Base-by-base conservation (phyloP, 2,888 invertebrate species). In the Melieria picta region DNA sequence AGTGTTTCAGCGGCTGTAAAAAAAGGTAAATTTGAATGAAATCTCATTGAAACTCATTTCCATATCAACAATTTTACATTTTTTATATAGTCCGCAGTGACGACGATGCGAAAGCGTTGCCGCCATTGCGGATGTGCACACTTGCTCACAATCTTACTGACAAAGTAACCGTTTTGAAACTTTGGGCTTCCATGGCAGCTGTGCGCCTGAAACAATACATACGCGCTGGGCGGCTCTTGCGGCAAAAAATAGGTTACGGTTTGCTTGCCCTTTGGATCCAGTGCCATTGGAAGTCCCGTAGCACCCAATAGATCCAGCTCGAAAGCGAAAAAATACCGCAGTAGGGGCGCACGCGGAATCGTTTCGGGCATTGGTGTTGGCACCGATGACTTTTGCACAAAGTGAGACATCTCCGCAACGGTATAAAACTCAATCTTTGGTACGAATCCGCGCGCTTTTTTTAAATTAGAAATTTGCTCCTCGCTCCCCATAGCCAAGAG, bases 401-500 rank as follows among this genome's bases (percentile, higher is more conserved):
- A 30, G 30, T 30, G 30, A 30, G 30, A 30, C 2, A 30, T 30
- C 30, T 30, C 30, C 30, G 30, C 30, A 30, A 30, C 30, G 30
- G 30, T 30, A 30, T 30, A 30, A 3, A 30, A 30, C 30, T 30
- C 30, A 30, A 30, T 30, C 30, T 30, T 30, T 5, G 67, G 67
- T 46, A 45, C 68, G 11, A 84, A 78, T 61, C 80, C 80, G 45
- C 83, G 83, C 13, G 84, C 85, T 82, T 82, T 87, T 83, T 90
- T 89, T 55, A 91, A 80, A 72, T 89, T 86, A 16, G 88, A 86
- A 47, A 91, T 89, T 84, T 91, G 91, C 61, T 88, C 86, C 60
- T 89, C 88, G 4, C 90, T 90, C 10, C 91, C 91, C 61, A 91
- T 85, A 52, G 91, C 91, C 48, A 90, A 83, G 9, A 91, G 78